A percentile compares a stretch with the other conserved stretches of the same genome.
phyloP scores from a whole-genome alignment of 2,113 vertebrate genomes.

The Phrynosoma platyrhinos region DNA sequence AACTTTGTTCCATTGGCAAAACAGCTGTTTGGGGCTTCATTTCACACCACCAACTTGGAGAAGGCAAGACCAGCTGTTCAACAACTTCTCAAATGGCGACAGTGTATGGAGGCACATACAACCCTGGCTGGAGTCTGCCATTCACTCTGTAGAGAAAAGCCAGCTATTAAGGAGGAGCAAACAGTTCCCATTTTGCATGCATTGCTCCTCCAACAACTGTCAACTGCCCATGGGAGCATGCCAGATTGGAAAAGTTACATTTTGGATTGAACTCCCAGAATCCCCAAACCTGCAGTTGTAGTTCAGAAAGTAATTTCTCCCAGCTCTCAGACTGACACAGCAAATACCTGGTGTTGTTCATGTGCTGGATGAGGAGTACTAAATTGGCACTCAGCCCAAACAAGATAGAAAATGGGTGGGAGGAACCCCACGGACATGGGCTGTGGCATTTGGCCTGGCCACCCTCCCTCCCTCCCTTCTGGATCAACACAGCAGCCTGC shows the following conservation, averaged over 20 bases:
- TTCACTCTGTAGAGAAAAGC: not conserved
- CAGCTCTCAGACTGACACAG: not conserved
- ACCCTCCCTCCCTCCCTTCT: no score
- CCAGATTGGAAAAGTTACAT: not conserved
- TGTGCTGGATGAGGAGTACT: not conserved
- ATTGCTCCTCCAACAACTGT: not conserved
- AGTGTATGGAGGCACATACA: not conserved
- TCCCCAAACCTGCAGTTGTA: no score
- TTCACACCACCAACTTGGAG: not conserved
- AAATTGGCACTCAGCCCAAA: not conserved
- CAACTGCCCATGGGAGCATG: not conserved
- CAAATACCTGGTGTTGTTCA: not conserved
- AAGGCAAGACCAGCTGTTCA: conserved; percentile 13
- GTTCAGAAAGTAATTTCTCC: no score
- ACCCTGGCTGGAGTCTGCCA: no score
- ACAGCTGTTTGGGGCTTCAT: conserved; percentile 24
- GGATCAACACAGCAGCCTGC: no score
- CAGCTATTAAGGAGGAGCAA: not conserved
- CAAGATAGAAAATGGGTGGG: not conserved
- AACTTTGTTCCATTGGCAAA: conserved; percentile 10
- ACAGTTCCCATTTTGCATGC: not conserved
- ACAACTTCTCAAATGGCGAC: conserved; percentile 9
- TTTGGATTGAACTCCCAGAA: not conserved
- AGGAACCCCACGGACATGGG: not conserved
- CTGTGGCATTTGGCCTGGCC: not conserved